Percentiles rank a stretch among this genome's conserved stretches.
Evolutionary conservation across 2,797 vertebrate genomes (phyloP).

Genomic region (Limnodromus scolopaceus): DNA sequence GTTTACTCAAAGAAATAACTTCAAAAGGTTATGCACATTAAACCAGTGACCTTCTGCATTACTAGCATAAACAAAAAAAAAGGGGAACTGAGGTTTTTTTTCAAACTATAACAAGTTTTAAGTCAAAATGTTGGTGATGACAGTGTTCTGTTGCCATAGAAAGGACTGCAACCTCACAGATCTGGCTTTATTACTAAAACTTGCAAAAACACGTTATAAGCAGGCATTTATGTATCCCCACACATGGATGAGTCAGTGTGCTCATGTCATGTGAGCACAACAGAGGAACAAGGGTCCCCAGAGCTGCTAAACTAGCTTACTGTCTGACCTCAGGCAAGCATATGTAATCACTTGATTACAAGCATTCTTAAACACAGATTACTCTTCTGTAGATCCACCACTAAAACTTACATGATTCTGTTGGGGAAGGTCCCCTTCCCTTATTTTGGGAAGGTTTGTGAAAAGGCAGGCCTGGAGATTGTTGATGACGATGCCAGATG

Average conservation of each 20-base stretch:
- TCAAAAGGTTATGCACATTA: constrained; percentile 24
- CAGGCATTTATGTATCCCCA: constrained; percentile 35
- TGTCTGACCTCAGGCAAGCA: constrained; percentile 31
- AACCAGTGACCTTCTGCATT: neutral
- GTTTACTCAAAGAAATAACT: constrained; percentile 49
- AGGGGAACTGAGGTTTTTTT: neutral
- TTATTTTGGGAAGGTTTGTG: constrained; percentile 27
- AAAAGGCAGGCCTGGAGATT: neutral
- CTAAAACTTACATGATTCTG: neutral
- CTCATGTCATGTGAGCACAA: constrained; percentile 23
- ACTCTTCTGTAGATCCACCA: constrained; percentile 6
- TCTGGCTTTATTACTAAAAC: constrained; percentile 32
- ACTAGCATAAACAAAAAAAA: neutral
- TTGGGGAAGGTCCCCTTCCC: neutral
- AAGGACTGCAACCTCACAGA: neutral
- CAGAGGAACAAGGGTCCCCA: constrained; percentile 21
- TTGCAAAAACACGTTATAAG: constrained; percentile 53
- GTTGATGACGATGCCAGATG: constrained; percentile 35
- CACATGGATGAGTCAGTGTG: constrained; percentile 20
- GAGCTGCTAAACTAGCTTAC: constrained; percentile 37
- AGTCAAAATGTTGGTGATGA: neutral
- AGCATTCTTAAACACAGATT: neutral
- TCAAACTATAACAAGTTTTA: neutral
- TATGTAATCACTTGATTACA: constrained; percentile 38
- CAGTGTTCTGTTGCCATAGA: constrained; percentile 1